phyloP scores from a whole-genome alignment of 2,888 invertebrate genomes.

The Heliconius cydno region DNA sequence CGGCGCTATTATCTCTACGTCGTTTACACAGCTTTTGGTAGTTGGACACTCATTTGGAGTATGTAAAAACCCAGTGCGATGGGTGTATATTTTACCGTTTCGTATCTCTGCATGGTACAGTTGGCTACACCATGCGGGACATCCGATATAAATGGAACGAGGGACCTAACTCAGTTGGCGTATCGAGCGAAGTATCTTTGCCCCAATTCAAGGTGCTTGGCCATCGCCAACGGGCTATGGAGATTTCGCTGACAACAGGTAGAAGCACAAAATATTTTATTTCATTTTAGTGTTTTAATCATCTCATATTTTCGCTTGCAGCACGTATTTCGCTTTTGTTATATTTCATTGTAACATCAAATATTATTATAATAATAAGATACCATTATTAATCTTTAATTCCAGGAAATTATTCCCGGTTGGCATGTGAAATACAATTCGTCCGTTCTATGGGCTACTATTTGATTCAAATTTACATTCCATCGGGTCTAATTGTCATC shows the following conservation, averaged over 20 bases:
- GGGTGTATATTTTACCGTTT: slow-evolving; percentile 80
- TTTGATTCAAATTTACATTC: slow-evolving; percentile 98
- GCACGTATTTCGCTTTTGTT: slow-evolving; percentile 57
- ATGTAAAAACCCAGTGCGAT: slow-evolving; percentile 77
- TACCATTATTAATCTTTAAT: slow-evolving; percentile 54
- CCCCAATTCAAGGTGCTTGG: slow-evolving; percentile 99
- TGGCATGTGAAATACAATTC: slow-evolving; percentile 98
- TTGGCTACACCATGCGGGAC: slow-evolving; percentile 99
- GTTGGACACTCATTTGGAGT: slow-evolving; percentile 57
- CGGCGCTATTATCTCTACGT: slow-evolving; percentile 49
- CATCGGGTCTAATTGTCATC: slow-evolving; percentile 97
- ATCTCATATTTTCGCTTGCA: slow-evolving; percentile 44
- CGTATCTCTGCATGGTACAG: slow-evolving; percentile 86
- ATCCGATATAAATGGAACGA: slow-evolving; percentile 99
- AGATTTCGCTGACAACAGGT: slow-evolving; percentile 98
- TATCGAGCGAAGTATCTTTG: slow-evolving; percentile 97
- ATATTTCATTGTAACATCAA: slow-evolving; percentile 29
- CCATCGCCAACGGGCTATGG: slow-evolving; percentile 97
- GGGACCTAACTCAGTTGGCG: slow-evolving; percentile 95
- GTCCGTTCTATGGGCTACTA: slow-evolving; percentile 99
- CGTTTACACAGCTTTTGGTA: slow-evolving; percentile 56
- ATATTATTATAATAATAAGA: slow-evolving; percentile 3
- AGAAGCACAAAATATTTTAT: slow-evolving; percentile 82
- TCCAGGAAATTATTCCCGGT: slow-evolving; percentile 96
- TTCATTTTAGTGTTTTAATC: slow-evolving; percentile 42